Evolutionary conservation across 2,888 invertebrate genomes (phyloP), one percentile per base, ranked within the genome.

Genomic region (Mycalesis mineus): DNA sequence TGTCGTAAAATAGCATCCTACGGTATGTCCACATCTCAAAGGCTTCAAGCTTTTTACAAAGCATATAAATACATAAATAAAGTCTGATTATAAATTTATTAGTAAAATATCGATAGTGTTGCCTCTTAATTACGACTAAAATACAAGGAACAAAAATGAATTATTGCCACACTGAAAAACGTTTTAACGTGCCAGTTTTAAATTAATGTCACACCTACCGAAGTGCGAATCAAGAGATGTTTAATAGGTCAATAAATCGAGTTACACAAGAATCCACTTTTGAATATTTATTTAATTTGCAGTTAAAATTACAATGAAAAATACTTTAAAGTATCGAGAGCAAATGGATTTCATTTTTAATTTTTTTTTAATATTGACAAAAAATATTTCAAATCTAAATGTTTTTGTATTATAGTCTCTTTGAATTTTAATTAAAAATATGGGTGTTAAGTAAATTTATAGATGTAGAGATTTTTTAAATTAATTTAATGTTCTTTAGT

Each of bases 121-220:
- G 33, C 33, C 3, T 2, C 1, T 36, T 36, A 11, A 36, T 36
- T 17, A 8, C 9, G 9, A 17, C 28, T 11, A n/a, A 37, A 42
- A 47, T 40, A 33, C 22, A 28, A 48, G 13, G 11, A 40, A 41
- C 55, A 31, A 41, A 40, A 41, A 48, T 49, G 29, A 36, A 56
- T 49, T 50, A 40, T 42, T 31, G 31, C 33, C 15, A 28, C 33
- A 33, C 13, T 8, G 3, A 29, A 44, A 53, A 44, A 33, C 4
- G 49, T 57, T 49, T 53, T 39, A 50, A 54, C 75, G 77, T 72
- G 70, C 72, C 76, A 70, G 67, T 67, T 75, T 71, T 75, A 78
- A 77, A 80, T 80, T 77, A 78, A 79, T 73, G 75, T 77, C 74
- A 74, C 76, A 75, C 73, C 74, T 76, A 53, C 53, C 53, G 50